A percentile compares a stretch with the other conserved stretches of the same genome.
Conservation (phyloP, 2,797 vertebrate species). For the Catamblyrhynchus diadema region DNA sequence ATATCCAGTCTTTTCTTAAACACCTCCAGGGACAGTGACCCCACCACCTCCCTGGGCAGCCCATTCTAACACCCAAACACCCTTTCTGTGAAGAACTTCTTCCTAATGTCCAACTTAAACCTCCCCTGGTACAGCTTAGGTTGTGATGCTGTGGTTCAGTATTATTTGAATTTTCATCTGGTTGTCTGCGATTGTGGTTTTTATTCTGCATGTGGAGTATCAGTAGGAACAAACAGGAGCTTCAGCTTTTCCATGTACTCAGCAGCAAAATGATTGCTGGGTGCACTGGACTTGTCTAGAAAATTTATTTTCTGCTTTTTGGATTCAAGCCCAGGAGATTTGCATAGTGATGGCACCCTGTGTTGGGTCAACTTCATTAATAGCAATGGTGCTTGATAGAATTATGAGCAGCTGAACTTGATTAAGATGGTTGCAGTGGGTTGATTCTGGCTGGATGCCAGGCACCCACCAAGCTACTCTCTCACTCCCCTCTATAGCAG, state of each 20-base stretch:
- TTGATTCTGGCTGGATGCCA: background rate
- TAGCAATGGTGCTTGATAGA: background rate
- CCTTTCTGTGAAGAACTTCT: too few species aligned
- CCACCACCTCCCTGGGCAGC: too few species aligned
- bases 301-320: background rate
- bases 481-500: background rate
- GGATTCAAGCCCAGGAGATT: background rate
- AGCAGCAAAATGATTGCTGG: background rate
- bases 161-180: background rate
- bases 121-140: too few species aligned
- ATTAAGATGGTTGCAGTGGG: background rate
- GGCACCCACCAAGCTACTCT: background rate
- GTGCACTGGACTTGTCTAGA: background rate
- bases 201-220: background rate
- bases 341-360: accelerated
- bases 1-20: background rate
- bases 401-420: background rate
- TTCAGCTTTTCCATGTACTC: background rate
- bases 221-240: background rate
- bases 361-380: background rate
- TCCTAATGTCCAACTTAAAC: too few species aligned
- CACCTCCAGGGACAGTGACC: too few species aligned
- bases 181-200: background rate
- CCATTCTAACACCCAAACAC: too few species aligned
- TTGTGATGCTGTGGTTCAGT: background rate